Evolutionary conservation across 2,113 vertebrate genomes (phyloP).

Genomic region (Phoenicopterus ruber): DNA sequence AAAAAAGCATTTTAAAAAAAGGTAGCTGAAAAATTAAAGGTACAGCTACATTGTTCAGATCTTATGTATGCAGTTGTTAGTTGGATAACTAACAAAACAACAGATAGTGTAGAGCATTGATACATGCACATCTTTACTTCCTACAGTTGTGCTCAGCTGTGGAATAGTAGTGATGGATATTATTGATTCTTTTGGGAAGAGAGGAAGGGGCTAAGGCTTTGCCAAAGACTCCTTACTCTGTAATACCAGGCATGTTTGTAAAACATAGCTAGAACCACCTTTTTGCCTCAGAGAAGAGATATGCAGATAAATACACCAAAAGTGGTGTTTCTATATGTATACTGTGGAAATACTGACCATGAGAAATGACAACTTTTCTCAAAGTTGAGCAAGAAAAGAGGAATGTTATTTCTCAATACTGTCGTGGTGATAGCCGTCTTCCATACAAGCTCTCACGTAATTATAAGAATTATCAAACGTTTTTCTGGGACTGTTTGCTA

Average conservation of each 20-base stretch:
- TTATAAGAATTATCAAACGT: neutral
- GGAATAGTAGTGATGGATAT: neutral
- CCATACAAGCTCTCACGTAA: neutral
- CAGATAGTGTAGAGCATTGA: neutral
- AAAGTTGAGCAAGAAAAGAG: neutral
- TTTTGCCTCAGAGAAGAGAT: neutral
- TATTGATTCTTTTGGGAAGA: neutral
- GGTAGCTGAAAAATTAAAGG: neutral
- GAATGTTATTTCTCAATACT: neutral
- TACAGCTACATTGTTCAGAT: neutral
- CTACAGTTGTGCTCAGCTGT: neutral
- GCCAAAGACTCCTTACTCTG: neutral
- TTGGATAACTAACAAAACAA: neutral
- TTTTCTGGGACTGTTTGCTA: neutral
- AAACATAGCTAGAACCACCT: neutral
- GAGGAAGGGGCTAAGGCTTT: neutral
- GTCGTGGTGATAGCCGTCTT: neutral
- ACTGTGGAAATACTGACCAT: neutral
- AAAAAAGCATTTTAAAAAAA: neutral
- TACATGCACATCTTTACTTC: neutral
- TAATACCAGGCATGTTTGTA: neutral
- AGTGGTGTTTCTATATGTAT: fast-evolving
- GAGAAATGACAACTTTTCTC: neutral
- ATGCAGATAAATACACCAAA: neutral
- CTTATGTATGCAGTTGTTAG: neutral